Conservation (phyloP, 2,888 invertebrate species). For the Mesopsocus fuscifrons region DNA sequence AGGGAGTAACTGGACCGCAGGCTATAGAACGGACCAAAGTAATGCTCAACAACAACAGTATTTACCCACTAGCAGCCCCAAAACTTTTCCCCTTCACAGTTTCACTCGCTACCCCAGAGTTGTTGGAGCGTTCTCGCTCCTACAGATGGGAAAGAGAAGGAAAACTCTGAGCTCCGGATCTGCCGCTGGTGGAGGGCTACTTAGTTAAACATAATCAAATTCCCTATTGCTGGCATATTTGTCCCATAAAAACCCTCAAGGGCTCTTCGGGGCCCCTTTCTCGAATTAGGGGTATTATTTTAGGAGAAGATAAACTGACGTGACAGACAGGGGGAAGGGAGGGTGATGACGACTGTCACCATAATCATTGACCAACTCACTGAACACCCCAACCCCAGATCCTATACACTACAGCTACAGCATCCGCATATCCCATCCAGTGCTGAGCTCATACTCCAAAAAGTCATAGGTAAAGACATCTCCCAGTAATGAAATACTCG, state of each 20-base stretch:
- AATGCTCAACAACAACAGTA: not conserved
- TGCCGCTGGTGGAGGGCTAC: constrained; percentile 1
- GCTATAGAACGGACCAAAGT: not conserved
- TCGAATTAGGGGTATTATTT: not conserved
- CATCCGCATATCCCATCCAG: too few species aligned
- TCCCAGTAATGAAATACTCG: too few species aligned
- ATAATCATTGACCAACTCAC: too few species aligned
- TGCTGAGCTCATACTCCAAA: too few species aligned
- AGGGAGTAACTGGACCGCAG: not conserved
- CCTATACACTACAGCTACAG: too few species aligned
- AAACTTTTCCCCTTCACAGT: not conserved
- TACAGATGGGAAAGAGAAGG: too few species aligned
- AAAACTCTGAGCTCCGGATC: not conserved
- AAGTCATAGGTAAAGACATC: too few species aligned
- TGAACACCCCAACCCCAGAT: too few species aligned
- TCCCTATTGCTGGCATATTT: constrained; percentile 8
- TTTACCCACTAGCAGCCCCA: not conserved
- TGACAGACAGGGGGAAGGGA: not conserved
- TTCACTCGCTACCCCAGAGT: not conserved
- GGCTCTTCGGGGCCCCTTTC: not conserved
- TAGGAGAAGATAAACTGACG: not conserved
- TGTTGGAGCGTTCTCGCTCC: not conserved
- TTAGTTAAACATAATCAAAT: constrained; percentile 10
- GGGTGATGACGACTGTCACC: too few species aligned
- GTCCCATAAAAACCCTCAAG: constrained; percentile 10